phyloP scores from a whole-genome alignment of 2,888 invertebrate genomes.

The Metacarcinus magister region DNA sequence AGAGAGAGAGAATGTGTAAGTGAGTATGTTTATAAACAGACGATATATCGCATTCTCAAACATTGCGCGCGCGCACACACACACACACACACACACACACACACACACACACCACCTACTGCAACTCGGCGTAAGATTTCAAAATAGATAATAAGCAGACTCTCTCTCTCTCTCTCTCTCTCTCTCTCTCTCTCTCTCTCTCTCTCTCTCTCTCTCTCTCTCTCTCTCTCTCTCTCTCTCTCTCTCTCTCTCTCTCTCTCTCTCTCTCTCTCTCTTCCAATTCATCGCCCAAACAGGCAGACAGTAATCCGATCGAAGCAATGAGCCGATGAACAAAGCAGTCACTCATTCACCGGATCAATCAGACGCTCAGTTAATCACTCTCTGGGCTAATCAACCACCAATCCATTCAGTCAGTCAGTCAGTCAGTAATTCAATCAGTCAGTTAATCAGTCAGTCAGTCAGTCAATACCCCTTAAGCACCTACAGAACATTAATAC shows the following conservation, averaged over 20 bases:
- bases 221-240: constrained; percentile 59
- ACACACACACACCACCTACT: too few relatives aligned
- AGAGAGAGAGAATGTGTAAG: too few relatives aligned
- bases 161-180: constrained; percentile 41
- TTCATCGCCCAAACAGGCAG: background rate
- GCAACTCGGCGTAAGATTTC: too few relatives aligned
- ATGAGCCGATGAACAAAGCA: background rate
- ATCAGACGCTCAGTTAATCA: background rate
- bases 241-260: constrained; percentile 11
- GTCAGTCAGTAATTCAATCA: too few relatives aligned
- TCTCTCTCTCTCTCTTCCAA: background rate
- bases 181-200: constrained; percentile 51
- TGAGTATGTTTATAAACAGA: too few relatives aligned
- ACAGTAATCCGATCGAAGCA: background rate
- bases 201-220: constrained; percentile 60
- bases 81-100: too few relatives aligned
- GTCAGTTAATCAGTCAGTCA: background rate
- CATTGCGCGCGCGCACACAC: too few relatives aligned
- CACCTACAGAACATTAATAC: background rate
- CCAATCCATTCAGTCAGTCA: background rate
- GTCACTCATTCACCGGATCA: background rate
- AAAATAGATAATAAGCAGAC: background rate
- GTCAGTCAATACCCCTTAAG: background rate
- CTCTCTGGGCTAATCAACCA: background rate
- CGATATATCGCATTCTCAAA: too few relatives aligned